Conservation (phyloP, 2,113 vertebrate genomes). For the Tricholaema leucomelas region DNA sequence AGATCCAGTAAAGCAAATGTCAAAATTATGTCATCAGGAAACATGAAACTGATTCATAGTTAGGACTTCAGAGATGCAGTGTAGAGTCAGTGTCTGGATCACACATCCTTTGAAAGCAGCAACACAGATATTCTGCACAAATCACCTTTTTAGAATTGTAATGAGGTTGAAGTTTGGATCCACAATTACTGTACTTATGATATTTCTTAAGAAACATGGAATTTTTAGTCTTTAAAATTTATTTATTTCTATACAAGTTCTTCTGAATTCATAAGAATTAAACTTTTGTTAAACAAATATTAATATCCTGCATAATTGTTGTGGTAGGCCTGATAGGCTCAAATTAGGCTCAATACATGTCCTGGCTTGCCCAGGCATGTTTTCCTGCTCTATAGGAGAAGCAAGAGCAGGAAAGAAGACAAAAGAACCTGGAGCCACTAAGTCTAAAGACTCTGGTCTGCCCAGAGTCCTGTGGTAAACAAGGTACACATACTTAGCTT, state of each 20-base stretch:
- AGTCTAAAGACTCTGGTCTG: too few species aligned
- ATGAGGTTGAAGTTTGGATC: background rate
- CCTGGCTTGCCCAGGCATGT: too few species aligned
- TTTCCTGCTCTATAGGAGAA: too few species aligned
- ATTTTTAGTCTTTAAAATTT: background rate
- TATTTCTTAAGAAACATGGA: background rate
- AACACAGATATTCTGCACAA: background rate
- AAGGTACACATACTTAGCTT: too few species aligned
- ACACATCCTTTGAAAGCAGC: background rate
- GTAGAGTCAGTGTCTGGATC: background rate
- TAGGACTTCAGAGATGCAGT: conserved; percentile 7
- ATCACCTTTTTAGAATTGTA: background rate
- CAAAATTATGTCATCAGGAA: conserved; percentile 55
- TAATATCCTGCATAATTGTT: too few species aligned
- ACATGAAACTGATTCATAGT: background rate
- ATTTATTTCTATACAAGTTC: background rate
- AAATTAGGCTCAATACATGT: too few species aligned
- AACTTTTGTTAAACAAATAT: background rate
- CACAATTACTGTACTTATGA: background rate
- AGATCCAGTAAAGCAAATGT: conserved; percentile 54
- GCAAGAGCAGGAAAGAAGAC: too few species aligned
- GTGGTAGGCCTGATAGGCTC: too few species aligned
- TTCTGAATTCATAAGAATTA: background rate
- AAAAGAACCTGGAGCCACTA: too few species aligned
- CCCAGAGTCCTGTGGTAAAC: too few species aligned